Conservation (phyloP, 2,113 vertebrate species). For the Poecile atricapillus region DNA sequence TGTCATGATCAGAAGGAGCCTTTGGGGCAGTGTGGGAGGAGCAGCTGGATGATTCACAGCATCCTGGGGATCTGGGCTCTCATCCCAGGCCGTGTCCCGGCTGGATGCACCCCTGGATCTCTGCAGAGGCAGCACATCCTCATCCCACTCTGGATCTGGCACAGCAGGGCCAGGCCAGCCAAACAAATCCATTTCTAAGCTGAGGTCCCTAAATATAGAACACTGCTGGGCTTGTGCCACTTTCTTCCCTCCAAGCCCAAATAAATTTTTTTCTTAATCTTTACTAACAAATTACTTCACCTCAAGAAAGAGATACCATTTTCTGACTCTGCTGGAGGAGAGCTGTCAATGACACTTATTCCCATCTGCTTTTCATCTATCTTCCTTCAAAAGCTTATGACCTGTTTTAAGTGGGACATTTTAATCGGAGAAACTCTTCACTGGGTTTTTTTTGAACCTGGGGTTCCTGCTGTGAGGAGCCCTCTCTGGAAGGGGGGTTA, state of each 20-base stretch:
- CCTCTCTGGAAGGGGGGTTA: background rate
- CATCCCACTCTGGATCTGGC: background rate
- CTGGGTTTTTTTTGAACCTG: background rate
- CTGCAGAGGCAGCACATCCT: background rate
- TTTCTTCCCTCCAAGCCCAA: background rate
- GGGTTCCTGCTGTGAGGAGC: background rate
- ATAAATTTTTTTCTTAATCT: background rate
- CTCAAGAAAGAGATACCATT: background rate
- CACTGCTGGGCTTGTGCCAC: background rate
- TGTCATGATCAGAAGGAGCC: too few species aligned
- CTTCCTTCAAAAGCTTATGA: background rate
- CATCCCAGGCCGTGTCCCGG: background rate
- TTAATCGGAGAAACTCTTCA: background rate
- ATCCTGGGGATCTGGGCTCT: background rate
- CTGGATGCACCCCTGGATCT: background rate
- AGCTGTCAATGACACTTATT: background rate
- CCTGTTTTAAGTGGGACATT: background rate
- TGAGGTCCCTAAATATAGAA: background rate
- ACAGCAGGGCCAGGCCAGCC: background rate
- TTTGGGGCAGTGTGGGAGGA: background rate
- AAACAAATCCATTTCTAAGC: background rate
- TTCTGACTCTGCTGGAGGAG: background rate
- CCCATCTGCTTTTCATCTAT: background rate
- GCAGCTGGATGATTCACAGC: background rate
- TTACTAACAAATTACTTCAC: background rate